A percentile compares a stretch with the other conserved stretches of the same genome.
phyloP scores from a whole-genome alignment of 2,113 vertebrate species.

The Phalacrocorax aristotelis region DNA sequence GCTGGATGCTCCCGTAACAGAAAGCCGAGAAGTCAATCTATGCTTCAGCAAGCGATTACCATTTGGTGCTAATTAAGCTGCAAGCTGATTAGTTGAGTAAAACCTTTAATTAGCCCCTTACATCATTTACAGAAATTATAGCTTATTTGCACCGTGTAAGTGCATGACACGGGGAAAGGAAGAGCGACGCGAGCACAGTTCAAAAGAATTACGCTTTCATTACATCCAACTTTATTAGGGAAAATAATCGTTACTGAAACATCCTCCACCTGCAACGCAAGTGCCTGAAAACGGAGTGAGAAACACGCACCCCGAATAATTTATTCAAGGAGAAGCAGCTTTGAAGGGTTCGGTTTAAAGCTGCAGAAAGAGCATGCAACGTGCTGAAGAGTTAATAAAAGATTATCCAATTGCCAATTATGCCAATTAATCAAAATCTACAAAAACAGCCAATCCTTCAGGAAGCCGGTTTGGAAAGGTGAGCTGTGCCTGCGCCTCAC shows the following conservation, averaged over 20 bases:
- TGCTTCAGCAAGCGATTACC: background rate
- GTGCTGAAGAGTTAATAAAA: background rate
- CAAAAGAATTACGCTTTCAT: background rate
- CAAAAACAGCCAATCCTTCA: too few species aligned
- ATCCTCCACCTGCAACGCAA: background rate
- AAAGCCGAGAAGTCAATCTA: background rate
- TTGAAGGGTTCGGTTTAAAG: background rate
- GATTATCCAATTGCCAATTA: background rate
- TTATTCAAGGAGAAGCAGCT: background rate
- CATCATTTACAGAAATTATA: conserved; percentile 64
- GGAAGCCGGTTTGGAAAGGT: background rate
- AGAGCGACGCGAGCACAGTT: background rate
- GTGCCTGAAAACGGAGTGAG: accelerated
- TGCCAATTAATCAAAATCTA: background rate
- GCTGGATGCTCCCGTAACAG: background rate
- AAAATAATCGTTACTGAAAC: background rate
- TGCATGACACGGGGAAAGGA: background rate
- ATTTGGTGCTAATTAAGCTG: conserved; percentile 61
- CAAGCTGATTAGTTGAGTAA: conserved; percentile 64
- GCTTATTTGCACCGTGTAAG: background rate
- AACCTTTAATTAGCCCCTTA: conserved; percentile 71
- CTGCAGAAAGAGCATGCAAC: background rate
- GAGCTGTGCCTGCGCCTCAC: background rate
- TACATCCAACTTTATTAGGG: background rate
- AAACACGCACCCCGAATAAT: background rate